Evolutionary conservation across 2,888 invertebrate genomes (phyloP), one percentile per base, ranked within the genome.

Genomic region (Gasteruption jaculator): DNA sequence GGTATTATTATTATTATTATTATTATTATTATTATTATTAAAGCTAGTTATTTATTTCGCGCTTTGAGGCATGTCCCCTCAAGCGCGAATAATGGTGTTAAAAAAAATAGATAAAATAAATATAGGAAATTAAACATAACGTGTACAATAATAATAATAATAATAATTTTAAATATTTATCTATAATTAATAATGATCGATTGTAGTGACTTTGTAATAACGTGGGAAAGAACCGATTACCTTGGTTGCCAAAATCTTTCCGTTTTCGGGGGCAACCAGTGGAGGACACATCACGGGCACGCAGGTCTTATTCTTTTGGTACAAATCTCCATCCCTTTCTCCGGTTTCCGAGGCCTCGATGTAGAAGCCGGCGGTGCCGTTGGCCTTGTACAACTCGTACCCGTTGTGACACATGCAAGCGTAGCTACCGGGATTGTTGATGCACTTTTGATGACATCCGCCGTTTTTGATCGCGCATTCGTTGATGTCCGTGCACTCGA

Each of bases 251-350:
- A 93, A 68, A 19, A 92, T 73, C 55, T 86, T 79, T 41, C 92
- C 93, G 68, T 92, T 91, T 68, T 91, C 90, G 1, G 92, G 92
- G 3, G 85, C 76, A 20, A 75, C 68, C 26, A 92, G 66, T 2
- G 76, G 68, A 4, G 91, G 88, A 54, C 93, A 94, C 89, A 91
- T 90, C 3, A 92, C 79, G 0, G 91, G 90, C 8, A 95, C 94
- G 70, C 95, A 96, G 20, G 94, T 90, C 74, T 96, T 95, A 68
- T 95, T 94, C 54, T 85, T 80, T 65, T 91, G 87, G 65, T 86
- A 89, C 2, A 85, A 79, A 63, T 96, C 95, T 0, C 91, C 92
- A 59, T 93, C 91, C 44, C 89, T 78, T 48, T 84, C 78, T 4
- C 97, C 96, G 38, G 82, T 85, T 74, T 97, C 96, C 0, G 83